Percentiles rank a stretch among this genome's conserved stretches.
These are phyloP conservation scores for Steromphala cineraria DNA, from an alignment of 2,888 invertebrate species.

Conservation along the genomic window DNA sequence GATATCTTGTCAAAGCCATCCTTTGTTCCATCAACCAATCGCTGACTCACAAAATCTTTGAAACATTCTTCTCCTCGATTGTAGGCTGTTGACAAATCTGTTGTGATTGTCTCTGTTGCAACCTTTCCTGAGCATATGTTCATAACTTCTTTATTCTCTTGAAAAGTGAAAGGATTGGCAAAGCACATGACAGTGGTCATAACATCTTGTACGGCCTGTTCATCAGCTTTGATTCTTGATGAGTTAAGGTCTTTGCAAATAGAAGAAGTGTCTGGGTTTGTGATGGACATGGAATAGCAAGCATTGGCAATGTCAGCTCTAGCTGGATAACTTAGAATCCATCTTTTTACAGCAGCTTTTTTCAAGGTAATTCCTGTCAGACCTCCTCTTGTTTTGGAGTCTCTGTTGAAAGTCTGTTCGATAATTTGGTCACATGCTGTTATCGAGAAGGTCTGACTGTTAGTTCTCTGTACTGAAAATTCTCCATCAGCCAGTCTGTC, in stretches of 20 bases:
- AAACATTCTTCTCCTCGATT: not conserved
- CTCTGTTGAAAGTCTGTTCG: slow-evolving; percentile 4
- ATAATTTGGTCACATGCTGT: slow-evolving; percentile 1
- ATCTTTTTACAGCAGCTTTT: not conserved
- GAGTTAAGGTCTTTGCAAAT: not conserved
- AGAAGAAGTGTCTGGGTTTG: not conserved
- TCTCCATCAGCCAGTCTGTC: not conserved
- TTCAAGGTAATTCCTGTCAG: not conserved
- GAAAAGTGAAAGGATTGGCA: not conserved
- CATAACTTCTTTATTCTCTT: not conserved
- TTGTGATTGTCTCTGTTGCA: not conserved
- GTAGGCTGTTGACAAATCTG: not conserved
- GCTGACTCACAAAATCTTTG: not conserved
- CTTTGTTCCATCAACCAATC: not conserved
- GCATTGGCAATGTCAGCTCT: not conserved
- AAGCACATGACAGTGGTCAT: slow-evolving; percentile 1
- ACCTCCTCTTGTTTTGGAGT: slow-evolving; percentile 5
- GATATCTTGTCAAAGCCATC: not conserved
- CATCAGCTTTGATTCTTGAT: not conserved
- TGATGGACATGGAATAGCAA: not conserved
- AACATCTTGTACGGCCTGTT: not conserved
- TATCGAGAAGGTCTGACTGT: not conserved
- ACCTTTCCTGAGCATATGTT: not conserved
- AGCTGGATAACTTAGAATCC: not conserved
- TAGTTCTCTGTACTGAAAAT: not conserved